Percentiles rank a stretch among this genome's conserved stretches.
These are phyloP conservation scores for Peromyscus californicus DNA, from an alignment of 2,113 vertebrate genomes.

Conservation along the genomic window DNA sequence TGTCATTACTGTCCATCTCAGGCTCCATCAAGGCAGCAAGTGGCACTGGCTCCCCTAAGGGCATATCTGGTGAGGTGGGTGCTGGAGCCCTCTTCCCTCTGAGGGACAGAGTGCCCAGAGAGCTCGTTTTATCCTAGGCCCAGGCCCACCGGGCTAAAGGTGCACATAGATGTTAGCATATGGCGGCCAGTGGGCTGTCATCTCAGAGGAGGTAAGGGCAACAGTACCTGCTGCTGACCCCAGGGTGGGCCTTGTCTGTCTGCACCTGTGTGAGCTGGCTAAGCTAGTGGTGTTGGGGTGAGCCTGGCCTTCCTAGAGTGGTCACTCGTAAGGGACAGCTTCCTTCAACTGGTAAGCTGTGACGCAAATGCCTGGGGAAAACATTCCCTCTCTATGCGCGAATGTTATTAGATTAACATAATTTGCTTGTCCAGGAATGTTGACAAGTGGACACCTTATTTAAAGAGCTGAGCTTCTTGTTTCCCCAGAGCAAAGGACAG, in stretches of 20 bases:
- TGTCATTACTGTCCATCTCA: not conserved
- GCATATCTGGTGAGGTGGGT: not conserved
- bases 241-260: not conserved
- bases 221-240: not conserved
- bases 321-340: not conserved
- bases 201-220: not conserved
- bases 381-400: not conserved
- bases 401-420: slow-evolving; percentile 24
- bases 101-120: not conserved
- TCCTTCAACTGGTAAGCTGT: not conserved
- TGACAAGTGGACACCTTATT: slow-evolving; percentile 9
- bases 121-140: not conserved
- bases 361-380: slow-evolving; percentile 6
- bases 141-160: not conserved
- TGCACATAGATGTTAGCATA: not conserved
- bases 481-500: not conserved
- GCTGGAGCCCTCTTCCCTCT: not conserved
- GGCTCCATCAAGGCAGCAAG: not conserved
- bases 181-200: not conserved
- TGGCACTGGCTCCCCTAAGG: not conserved
- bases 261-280: not conserved
- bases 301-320: not conserved
- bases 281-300: not conserved
- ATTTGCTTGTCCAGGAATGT: slow-evolving; percentile 23
- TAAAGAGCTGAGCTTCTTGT: not conserved